Conservation (phyloP, 53 echinoderm and acorn worm genomes). For the Echinometra lucunter region DNA sequence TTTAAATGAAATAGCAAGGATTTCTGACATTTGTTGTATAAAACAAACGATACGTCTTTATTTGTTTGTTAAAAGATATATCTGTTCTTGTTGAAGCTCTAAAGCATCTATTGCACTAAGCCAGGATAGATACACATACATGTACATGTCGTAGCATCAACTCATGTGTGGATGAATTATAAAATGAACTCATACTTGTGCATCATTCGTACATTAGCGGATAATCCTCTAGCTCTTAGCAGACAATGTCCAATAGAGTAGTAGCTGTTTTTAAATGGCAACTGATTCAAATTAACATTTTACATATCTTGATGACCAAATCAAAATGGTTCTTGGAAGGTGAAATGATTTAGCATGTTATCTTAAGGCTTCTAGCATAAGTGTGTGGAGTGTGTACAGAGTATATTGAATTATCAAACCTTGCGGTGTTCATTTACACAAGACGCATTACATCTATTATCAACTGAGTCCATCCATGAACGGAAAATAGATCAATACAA, state of each 20-base stretch:
- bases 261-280: neutral
- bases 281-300: neutral
- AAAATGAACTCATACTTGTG: no score
- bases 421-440: neutral
- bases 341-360: neutral
- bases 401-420: conserved; percentile 17
- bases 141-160: no score
- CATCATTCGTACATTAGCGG: no score
- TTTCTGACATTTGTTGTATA: no score
- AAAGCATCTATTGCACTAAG: no score
- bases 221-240: no score
- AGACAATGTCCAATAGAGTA: neutral
- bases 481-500: conserved; percentile 35
- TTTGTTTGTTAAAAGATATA: no score
- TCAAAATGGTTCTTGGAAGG: neutral
- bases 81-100: no score
- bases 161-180: no score
- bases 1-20: no score
- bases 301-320: neutral
- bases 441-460: conserved; percentile 19
- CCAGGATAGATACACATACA: no score
- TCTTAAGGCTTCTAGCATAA: neutral
- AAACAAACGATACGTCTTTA: no score
- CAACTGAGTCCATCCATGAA: neutral
- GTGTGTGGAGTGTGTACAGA: neutral